Base-by-base conservation (phyloP, 2,113 vertebrate species). In the human region DNA sequence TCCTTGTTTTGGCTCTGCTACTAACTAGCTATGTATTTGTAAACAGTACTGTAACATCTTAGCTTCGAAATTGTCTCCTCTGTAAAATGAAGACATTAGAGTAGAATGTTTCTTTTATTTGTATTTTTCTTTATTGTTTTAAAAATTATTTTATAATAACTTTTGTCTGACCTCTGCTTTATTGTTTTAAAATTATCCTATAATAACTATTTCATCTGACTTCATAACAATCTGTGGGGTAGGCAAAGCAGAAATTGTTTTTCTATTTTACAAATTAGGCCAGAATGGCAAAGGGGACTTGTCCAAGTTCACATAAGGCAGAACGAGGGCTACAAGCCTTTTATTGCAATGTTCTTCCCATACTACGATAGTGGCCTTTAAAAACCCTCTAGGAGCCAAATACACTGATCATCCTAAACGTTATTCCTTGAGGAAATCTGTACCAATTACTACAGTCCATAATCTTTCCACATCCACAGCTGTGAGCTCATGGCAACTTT, bases 61-160 rank as follows among this genome's bases (percentile, higher is more conserved):
- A 52, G 68, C 73, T 94, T 89, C 22, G 81, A 52, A 80, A 61
- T 73, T 64, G 6, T 45, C 50, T 80, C 23, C 57, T 93, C 38
- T 72, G 22, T 97, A 94, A 93, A 93, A 72, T 78, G 16, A 80
- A 89, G 48, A 86, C 32, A 30, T 84, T 86, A 78, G 25, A 70
- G 30, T 79, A 92, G 59, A 92, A 92, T 90, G 78, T 94, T 93
- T 6, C 27, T 61, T 84, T 81, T 43, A 40, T 75, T 93, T 85
- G 16, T 70, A 79, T 76, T 78, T 92, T 97, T 14, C 16, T 82
- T 80, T 76, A 89, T 68, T 52, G 50, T n/a, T 93, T 55, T 22
- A 50, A 88, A 93, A n/a, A 23, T 70, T 50, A 0, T 52, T 55
- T 90, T 61, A 43, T 90, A 64, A 80, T 40, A 94, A 57, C n/a